Conservation (phyloP, 2,888 invertebrate species). For the Spilosoma lubricipeda region DNA sequence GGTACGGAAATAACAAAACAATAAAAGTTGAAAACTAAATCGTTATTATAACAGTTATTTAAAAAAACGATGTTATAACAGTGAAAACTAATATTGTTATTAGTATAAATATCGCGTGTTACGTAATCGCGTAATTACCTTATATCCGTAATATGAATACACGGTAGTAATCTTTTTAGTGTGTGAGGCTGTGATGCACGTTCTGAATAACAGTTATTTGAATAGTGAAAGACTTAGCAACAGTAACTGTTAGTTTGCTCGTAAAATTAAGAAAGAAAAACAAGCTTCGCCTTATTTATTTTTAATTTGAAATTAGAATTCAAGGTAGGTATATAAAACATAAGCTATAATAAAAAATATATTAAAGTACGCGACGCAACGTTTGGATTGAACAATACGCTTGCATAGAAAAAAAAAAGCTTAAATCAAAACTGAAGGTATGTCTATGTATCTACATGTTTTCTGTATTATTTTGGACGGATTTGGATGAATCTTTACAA, state of each 20-base stretch:
- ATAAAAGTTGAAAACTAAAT: not conserved
- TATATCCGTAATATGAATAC: not conserved
- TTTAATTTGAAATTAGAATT: not conserved
- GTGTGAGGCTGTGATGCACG: not conserved
- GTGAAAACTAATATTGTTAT: not conserved
- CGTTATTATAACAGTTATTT: not conserved
- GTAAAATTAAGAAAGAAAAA: not conserved
- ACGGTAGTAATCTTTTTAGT: not conserved
- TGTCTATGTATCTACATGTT: no score
- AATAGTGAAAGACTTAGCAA: not conserved
- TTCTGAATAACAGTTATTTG: not conserved
- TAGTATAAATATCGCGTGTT: not conserved
- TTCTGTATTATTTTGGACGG: no score
- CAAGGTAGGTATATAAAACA: not conserved
- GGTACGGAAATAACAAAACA: not conserved
- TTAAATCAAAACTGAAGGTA: no score
- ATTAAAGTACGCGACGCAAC: not conserved
- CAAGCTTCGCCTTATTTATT: not conserved
- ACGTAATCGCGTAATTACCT: not conserved
- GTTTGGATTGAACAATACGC: not conserved
- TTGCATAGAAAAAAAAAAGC: not conserved
- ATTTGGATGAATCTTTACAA: no score
- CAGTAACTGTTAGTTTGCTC: not conserved
- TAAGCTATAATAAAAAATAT: not conserved
- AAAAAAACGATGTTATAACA: not conserved